phyloP scores from a whole-genome alignment of 2,113 vertebrate species.

The Elephas maximus region DNA sequence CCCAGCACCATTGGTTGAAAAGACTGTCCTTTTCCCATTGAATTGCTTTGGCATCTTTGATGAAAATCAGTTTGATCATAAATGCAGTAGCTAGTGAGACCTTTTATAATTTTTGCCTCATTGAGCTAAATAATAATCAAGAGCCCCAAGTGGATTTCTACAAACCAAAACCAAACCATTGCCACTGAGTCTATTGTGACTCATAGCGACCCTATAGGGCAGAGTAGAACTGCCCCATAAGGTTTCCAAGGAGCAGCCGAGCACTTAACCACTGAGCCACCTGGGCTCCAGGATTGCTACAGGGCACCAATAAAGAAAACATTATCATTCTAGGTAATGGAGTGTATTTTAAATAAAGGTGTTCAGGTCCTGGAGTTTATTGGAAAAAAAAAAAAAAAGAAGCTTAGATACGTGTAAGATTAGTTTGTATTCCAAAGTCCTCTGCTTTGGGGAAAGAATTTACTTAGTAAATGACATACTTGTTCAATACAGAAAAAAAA shows the following conservation, averaged over 20 bases:
- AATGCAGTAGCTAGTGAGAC: not conserved
- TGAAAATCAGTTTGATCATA: not conserved
- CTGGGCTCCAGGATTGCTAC: not conserved
- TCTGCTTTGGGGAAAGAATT: slow-evolving; percentile 14
- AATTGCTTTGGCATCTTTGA: not conserved
- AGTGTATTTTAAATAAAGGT: slow-evolving; percentile 48
- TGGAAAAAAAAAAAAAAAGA: not conserved
- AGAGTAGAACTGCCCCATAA: too few relatives aligned
- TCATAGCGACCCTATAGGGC: too few relatives aligned
- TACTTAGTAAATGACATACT: not conserved
- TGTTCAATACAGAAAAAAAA: slow-evolving; percentile 27
- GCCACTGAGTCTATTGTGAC: too few relatives aligned
- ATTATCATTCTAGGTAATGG: not conserved
- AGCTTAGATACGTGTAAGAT: not conserved
- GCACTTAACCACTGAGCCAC: too few relatives aligned
- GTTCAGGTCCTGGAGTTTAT: slow-evolving; percentile 7
- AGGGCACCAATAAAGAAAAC: slow-evolving; percentile 28
- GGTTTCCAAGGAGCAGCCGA: too few relatives aligned
- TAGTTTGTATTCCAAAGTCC: slow-evolving; percentile 17
- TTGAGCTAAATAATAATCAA: slow-evolving; percentile 16
- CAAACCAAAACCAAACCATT: too few relatives aligned
- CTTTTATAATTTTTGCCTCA: slow-evolving; percentile 28
- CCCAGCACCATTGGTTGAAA: not conserved
- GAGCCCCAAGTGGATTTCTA: not conserved
- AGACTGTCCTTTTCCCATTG: not conserved